Percentiles rank a stretch among this genome's conserved stretches.
Evolutionary conservation across 2,888 invertebrate species (phyloP).

Genomic region (Eutolmus rufibarbis): DNA sequence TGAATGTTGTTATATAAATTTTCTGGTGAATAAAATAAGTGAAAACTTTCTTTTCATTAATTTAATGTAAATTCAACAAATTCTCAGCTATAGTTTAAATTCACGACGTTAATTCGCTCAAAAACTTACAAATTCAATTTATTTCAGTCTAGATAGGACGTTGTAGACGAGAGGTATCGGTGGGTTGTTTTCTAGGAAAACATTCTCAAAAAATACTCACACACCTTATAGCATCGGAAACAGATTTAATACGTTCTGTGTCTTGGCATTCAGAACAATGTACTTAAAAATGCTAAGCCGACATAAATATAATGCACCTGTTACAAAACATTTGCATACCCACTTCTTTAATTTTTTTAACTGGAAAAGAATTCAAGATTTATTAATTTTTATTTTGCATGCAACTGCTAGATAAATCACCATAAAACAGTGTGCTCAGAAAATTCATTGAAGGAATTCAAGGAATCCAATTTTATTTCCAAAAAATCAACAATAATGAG

Average conservation of each 20-base stretch:
- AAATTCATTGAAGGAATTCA: background rate
- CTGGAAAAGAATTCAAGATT: background rate
- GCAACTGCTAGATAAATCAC: background rate
- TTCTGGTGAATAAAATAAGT: too few relatives aligned
- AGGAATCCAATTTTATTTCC: background rate
- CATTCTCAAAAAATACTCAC: background rate
- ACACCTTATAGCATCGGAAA: background rate
- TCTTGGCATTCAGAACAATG: background rate
- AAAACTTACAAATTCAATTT: background rate
- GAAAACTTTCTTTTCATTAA: too few relatives aligned
- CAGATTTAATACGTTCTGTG: background rate
- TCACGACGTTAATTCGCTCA: background rate
- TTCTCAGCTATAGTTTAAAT: background rate
- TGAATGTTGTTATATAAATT: background rate
- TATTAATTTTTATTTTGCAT: background rate
- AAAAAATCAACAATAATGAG: background rate
- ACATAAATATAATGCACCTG: too few relatives aligned
- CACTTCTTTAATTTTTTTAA: background rate
- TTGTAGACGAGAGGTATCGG: background rate
- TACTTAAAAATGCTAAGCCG: background rate
- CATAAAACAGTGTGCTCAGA: background rate
- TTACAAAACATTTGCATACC: too few relatives aligned
- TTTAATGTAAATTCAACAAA: too few relatives aligned
- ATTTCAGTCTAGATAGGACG: background rate
- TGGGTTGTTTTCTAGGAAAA: background rate